Percentiles rank a stretch among this genome's conserved stretches.
phyloP scores from a whole-genome alignment of 2,888 invertebrate genomes.

The Pantelozetes paolii region DNA sequence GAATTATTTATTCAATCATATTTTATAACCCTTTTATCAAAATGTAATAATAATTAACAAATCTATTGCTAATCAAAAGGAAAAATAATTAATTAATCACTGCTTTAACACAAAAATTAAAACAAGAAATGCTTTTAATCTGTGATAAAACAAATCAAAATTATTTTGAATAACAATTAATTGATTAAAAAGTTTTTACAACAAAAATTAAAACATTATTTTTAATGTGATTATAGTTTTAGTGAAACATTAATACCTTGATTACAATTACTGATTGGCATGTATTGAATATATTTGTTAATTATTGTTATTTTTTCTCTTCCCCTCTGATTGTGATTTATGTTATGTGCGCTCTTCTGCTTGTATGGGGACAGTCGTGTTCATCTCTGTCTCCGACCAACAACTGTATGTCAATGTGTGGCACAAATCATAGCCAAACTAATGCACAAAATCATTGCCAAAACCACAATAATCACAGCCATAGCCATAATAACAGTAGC shows the following conservation, averaged over 20 bases:
- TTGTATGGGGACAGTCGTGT: neutral
- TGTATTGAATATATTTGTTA: neutral
- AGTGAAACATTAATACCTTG: neutral
- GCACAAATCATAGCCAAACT: neutral
- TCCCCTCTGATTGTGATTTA: neutral
- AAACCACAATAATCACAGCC: neutral
- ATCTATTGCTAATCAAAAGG: slow-evolving; percentile 1
- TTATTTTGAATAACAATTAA: too few relatives aligned
- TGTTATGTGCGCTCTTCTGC: neutral
- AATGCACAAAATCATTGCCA: neutral
- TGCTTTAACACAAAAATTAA: neutral
- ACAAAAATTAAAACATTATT: too few relatives aligned
- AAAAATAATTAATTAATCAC: too few relatives aligned
- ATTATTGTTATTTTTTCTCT: neutral
- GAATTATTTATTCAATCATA: neutral
- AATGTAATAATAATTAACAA: neutral
- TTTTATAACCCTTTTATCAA: neutral
- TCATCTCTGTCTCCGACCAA: neutral
- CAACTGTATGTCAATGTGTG: neutral
- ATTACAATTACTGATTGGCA: slow-evolving; percentile 2
- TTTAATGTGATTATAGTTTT: neutral
- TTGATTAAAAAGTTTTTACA: too few relatives aligned
- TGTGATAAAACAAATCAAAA: too few relatives aligned
- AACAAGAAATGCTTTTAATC: neutral
- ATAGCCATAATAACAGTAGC: neutral